These are phyloP conservation scores for Holacanthus passer DNA, from an alignment of 2,113 vertebrate genomes.

Conservation along the genomic window DNA sequence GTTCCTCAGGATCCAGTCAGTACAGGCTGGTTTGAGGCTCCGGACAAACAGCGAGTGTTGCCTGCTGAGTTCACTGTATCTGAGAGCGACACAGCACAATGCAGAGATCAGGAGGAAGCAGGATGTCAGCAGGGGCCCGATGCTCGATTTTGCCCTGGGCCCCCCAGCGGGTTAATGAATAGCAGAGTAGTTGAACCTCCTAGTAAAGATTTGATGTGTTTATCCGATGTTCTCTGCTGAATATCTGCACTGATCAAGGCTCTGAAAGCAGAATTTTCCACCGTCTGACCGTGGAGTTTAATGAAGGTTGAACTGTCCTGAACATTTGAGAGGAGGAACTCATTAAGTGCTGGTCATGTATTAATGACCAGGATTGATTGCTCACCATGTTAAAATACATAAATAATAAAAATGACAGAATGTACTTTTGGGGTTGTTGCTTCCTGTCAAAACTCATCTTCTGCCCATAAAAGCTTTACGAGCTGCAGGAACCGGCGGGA, in stretches of 20 bases:
- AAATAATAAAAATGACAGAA: constrained; percentile 24
- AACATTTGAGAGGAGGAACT: not conserved
- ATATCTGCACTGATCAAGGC: too few species aligned
- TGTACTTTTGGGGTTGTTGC: constrained; percentile 13
- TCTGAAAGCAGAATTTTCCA: not conserved
- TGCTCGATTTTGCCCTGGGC: not conserved
- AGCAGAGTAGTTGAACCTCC: not conserved
- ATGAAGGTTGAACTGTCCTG: not conserved
- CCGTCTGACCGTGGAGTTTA: not conserved
- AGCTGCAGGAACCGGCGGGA: constrained; percentile 21
- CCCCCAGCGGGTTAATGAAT: not conserved
- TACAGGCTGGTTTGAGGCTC: not conserved
- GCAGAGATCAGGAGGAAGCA: not conserved
- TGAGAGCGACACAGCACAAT: too few species aligned
- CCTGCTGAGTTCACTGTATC: too few species aligned
- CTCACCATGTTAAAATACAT: not conserved
- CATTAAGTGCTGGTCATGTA: not conserved
- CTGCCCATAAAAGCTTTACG: constrained; percentile 44
- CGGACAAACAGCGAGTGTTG: not conserved
- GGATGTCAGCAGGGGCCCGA: not conserved
- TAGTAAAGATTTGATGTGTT: not conserved
- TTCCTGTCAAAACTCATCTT: constrained; percentile 39
- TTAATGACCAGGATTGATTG: not conserved
- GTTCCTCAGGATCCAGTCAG: not conserved
- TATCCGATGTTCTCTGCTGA: not conserved